A percentile compares a stretch with the other conserved stretches of the same genome.
Conservation (phyloP, 1,140 invertebrate genomes). For the Microplitis demolitor region DNA sequence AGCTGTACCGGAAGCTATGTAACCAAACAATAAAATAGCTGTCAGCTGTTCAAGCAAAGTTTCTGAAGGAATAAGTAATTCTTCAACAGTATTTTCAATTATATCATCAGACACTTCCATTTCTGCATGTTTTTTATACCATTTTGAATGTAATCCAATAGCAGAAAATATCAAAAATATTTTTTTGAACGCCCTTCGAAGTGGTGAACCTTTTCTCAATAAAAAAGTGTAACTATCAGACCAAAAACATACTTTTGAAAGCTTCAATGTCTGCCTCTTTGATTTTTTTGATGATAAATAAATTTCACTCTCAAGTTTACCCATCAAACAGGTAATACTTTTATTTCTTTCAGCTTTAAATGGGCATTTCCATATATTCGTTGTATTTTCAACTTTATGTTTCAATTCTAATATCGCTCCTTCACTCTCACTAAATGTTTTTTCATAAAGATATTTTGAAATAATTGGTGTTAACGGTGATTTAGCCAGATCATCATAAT, state of each 20-base stretch:
- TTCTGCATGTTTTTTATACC: background rate
- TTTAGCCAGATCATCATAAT: conserved; percentile 21
- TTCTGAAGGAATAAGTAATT: background rate
- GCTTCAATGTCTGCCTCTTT: conserved; percentile 1
- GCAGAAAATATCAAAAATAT: background rate
- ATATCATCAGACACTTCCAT: background rate
- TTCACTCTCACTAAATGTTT: conserved; percentile 10
- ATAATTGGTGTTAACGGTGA: conserved; percentile 10
- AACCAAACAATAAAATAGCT: conserved; percentile 10
- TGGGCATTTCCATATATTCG: background rate
- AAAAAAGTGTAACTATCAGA: conserved; percentile 22
- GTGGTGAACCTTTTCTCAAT: conserved; percentile 16
- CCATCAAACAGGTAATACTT: conserved; percentile 24
- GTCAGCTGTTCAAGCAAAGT: background rate
- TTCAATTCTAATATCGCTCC: conserved; percentile 4
- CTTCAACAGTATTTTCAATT: background rate
- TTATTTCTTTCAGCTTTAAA: background rate
- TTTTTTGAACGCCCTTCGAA: background rate
- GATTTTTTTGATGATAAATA: background rate
- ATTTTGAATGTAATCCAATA: conserved; percentile 14
- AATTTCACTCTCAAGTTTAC: background rate
- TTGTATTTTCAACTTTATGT: background rate
- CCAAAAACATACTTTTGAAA: conserved; percentile 26
- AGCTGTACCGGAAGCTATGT: background rate
- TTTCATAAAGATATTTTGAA: background rate